These are phyloP conservation scores for Halyomorpha halys DNA, from an alignment of 1,140 invertebrate species.

Conservation along the genomic window DNA sequence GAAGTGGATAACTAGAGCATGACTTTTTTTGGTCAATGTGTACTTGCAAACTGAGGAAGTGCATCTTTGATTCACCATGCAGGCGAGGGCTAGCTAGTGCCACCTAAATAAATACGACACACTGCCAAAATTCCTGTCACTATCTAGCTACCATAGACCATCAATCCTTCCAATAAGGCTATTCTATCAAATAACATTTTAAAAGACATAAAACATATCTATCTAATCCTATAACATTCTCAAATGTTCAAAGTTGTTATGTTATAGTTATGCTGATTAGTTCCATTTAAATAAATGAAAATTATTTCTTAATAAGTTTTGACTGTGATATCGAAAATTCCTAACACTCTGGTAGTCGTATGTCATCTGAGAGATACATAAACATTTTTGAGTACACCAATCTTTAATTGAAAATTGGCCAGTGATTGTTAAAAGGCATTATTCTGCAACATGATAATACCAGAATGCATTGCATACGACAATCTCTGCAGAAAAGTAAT, in stretches of 20 bases:
- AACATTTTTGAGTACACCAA: no score
- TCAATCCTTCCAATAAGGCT: background rate
- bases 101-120: conserved; percentile 2
- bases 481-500: no score
- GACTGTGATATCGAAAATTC: no score
- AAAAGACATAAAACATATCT: conserved; percentile 9
- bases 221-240: background rate
- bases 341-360: no score
- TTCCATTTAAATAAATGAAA: no score
- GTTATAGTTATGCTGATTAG: no score
- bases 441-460: no score
- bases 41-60: conserved; percentile 8
- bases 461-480: no score
- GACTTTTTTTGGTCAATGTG: conserved; percentile 4
- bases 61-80: conserved; percentile 12
- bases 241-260: conserved; percentile 1
- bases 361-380: no score
- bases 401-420: no score
- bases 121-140: conserved; percentile 9
- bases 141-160: background rate
- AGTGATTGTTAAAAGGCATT: no score
- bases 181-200: background rate
- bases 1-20: conserved; percentile 6
- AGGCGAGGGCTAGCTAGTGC: conserved; percentile 12
- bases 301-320: no score